Percentiles rank a stretch among this genome's conserved stretches.
Evolutionary conservation across 2,797 vertebrate species (phyloP).

Genomic region (Coendou prehensilis): DNA sequence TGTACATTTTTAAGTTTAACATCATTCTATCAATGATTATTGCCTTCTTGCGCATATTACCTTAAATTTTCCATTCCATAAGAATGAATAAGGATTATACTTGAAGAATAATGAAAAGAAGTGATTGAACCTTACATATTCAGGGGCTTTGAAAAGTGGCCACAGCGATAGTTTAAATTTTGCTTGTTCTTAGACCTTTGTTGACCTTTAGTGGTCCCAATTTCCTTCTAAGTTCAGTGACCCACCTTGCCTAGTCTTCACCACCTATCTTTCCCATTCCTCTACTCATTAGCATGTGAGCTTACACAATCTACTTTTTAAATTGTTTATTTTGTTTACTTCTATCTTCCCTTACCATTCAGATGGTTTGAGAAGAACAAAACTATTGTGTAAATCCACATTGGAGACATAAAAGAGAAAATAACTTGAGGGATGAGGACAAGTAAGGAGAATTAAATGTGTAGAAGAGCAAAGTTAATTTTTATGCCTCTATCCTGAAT

Average conservation of each 20-base stretch:
- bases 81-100: not conserved
- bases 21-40: not conserved
- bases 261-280: not conserved
- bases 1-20: not conserved
- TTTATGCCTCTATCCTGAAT: conserved; percentile 68
- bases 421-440: conserved; percentile 75
- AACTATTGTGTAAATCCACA: conserved; percentile 66
- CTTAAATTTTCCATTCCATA: not conserved
- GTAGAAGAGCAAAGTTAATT: conserved; percentile 72
- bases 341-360: conserved; percentile 59
- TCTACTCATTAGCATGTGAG: not conserved
- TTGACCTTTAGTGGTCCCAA: not conserved
- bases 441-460: conserved; percentile 72
- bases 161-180: not conserved
- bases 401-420: conserved; percentile 74
- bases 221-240: not conserved
- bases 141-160: too few species aligned
- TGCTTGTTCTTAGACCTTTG: not conserved
- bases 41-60: not conserved
- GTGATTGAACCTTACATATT: not conserved
- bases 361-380: conserved; percentile 63
- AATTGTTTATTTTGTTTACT: conserved; percentile 72
- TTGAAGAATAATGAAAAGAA: not conserved
- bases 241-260: not conserved
- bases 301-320: conserved; percentile 37